Conservation (phyloP, 2,797 vertebrate genomes). For the Chaetophractus vellerosus region DNA sequence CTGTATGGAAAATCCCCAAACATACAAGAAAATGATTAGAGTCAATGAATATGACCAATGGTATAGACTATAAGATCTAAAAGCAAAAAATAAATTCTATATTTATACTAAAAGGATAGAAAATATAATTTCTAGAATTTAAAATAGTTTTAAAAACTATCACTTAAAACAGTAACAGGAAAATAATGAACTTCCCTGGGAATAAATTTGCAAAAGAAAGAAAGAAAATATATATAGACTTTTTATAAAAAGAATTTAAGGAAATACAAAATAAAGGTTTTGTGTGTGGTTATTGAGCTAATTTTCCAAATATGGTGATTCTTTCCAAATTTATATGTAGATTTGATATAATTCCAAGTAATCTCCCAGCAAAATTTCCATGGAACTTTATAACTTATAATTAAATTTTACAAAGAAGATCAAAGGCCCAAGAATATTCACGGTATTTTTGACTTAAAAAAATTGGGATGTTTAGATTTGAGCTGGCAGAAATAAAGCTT, state of each 20-base stretch:
- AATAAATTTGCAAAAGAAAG: background rate
- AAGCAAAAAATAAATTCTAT: conserved; percentile 4
- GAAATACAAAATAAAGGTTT: background rate
- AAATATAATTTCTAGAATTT: background rate
- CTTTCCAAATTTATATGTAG: background rate
- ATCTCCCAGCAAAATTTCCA: background rate
- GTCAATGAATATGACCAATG: background rate
- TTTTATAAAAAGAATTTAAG: conserved; percentile 7
- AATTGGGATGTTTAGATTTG: background rate
- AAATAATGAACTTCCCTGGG: background rate
- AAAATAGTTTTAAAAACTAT: background rate
- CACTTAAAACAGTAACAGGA: background rate
- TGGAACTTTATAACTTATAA: background rate
- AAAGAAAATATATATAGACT: background rate
- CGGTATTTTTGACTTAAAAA: background rate
- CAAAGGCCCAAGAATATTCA: conserved; percentile 19
- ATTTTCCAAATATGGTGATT: background rate
- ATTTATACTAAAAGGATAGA: background rate
- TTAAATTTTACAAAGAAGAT: background rate
- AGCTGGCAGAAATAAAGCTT: background rate
- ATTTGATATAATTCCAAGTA: background rate
- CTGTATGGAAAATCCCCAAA: background rate
- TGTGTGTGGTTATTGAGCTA: background rate
- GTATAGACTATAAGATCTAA: background rate
- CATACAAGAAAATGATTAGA: background rate